phyloP scores from a whole-genome alignment of 1,140 invertebrate genomes.

The Tribolium castaneum region DNA sequence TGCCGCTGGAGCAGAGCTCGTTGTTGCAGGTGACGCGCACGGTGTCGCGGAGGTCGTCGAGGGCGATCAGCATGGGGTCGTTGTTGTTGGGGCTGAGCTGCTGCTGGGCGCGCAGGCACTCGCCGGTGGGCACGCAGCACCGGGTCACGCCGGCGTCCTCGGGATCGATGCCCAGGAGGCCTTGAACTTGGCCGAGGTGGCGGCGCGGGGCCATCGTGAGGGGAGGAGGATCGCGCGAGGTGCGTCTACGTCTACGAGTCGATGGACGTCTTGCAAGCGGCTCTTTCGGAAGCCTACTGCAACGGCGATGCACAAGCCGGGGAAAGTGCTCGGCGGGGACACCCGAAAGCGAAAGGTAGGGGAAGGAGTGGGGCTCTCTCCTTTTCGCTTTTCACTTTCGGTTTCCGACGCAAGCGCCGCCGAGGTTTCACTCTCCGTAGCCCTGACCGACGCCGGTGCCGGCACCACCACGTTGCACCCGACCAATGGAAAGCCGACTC shows the following conservation, averaged over 20 bases:
- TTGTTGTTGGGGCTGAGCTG: slow-evolving; percentile 58
- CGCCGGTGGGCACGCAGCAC: slow-evolving; percentile 85
- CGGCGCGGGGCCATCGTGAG: slow-evolving; percentile 59
- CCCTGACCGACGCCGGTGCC: slow-evolving; percentile 56
- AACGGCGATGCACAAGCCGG: slow-evolving; percentile 48
- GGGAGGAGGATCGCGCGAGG: slow-evolving; percentile 1
- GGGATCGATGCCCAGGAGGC: slow-evolving; percentile 56
- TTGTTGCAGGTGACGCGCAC: slow-evolving; percentile 96
- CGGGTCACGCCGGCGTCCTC: slow-evolving; percentile 65
- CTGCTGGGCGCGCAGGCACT: slow-evolving; percentile 75
- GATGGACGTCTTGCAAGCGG: slow-evolving; percentile 55
- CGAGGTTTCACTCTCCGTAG: slow-evolving; percentile 57
- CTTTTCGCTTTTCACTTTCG: slow-evolving; percentile 63
- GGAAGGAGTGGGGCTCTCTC: slow-evolving; percentile 51
- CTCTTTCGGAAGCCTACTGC: slow-evolving; percentile 62
- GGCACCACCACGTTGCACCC: slow-evolving; percentile 29
- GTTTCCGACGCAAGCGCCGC: slow-evolving; percentile 61
- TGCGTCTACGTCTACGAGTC: slow-evolving; percentile 4
- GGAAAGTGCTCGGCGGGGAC: slow-evolving; percentile 58
- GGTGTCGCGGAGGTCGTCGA: slow-evolving; percentile 81
- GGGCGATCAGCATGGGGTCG: slow-evolving; percentile 72
- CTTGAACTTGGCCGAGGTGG: slow-evolving; percentile 61
- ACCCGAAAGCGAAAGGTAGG: slow-evolving; percentile 63
- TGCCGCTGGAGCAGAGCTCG: slow-evolving; percentile 85
- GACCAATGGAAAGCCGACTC: slow-evolving; percentile 40